These are phyloP conservation scores for Bergia puertoricense DNA, from an alignment of 92 coral and sea anemone species.

Conservation along the genomic window DNA sequence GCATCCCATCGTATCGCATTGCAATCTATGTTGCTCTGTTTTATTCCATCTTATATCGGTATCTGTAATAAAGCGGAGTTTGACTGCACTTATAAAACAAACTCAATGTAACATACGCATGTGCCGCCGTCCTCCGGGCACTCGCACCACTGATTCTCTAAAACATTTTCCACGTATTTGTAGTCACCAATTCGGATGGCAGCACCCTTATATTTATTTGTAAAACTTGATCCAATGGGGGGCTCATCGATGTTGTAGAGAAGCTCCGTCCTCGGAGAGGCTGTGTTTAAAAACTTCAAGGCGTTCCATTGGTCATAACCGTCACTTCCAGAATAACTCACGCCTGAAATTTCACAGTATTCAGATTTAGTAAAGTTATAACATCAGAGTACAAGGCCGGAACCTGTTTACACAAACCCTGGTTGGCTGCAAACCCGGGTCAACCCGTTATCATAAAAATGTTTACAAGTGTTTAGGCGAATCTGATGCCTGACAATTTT, in stretches of 20 bases:
- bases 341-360: not conserved
- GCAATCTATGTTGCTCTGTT: no score
- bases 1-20: no score
- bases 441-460: no score
- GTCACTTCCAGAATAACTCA: constrained; percentile 14
- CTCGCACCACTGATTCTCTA: constrained; percentile 3
- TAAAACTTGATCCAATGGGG: not conserved
- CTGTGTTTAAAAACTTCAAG: not conserved
- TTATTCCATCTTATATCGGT: no score
- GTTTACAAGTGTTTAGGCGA: no score
- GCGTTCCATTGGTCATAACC: constrained; percentile 19
- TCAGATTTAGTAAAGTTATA: not conserved
- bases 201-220: not conserved
- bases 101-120: not conserved
- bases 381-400: no score
- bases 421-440: no score
- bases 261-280: constrained; percentile 9
- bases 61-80: no score
- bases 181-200: constrained; percentile 20
- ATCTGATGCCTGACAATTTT: no score
- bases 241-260: constrained; percentile 13
- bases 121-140: constrained; percentile 27
- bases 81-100: no score
- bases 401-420: no score
- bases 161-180: not conserved